phyloP scores from a whole-genome alignment of 2,888 invertebrate species.

The Meliscaeva auricollis region DNA sequence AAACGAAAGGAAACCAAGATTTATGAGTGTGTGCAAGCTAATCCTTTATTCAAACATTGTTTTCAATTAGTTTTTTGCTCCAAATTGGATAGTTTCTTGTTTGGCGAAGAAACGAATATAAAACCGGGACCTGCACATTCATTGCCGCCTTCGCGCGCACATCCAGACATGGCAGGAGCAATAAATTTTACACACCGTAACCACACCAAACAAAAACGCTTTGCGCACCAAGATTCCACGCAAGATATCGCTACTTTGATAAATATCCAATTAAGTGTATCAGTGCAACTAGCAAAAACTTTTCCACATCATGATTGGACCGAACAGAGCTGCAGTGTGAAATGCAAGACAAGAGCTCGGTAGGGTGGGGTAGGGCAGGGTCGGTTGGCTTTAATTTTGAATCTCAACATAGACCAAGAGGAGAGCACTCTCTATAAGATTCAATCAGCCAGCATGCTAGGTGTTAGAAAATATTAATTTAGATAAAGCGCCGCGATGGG shows the following conservation, averaged over 20 bases:
- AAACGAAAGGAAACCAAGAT: slow-evolving; percentile 53
- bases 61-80: slow-evolving; percentile 73
- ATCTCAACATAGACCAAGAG: slow-evolving; percentile 13
- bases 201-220: slow-evolving; percentile 58
- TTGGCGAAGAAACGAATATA: not conserved
- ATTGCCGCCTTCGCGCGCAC: slow-evolving; percentile 65
- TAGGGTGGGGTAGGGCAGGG: slow-evolving; percentile 37
- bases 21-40: slow-evolving; percentile 49
- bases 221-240: slow-evolving; percentile 59
- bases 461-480: slow-evolving; percentile 74
- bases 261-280: slow-evolving; percentile 74
- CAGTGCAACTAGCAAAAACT: slow-evolving; percentile 46
- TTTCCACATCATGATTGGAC: slow-evolving; percentile 1
- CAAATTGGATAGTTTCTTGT: slow-evolving; percentile 59
- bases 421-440: slow-evolving; percentile 30
- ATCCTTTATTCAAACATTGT: slow-evolving; percentile 72
- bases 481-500: slow-evolving; percentile 52
- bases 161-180: slow-evolving; percentile 59
- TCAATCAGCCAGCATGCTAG: slow-evolving; percentile 71
- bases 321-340: not conserved
- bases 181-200: slow-evolving; percentile 63
- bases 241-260: slow-evolving; percentile 64
- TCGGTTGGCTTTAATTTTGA: slow-evolving; percentile 24
- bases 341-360: not conserved
- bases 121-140: slow-evolving; percentile 56